Conservation (phyloP, 92 coral and sea anemone genomes). For the Phymanthus crucifer region DNA sequence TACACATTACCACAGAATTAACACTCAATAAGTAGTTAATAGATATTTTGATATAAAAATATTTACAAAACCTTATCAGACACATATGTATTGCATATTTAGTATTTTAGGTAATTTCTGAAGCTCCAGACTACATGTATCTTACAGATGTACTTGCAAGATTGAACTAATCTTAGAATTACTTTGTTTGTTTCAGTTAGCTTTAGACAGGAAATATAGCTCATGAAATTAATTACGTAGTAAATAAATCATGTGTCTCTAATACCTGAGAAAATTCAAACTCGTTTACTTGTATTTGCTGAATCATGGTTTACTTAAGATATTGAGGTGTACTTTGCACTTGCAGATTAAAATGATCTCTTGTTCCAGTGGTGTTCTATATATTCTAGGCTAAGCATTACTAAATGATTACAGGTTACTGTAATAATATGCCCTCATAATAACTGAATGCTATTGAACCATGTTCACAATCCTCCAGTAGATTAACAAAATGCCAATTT, state of each 20-base stretch:
- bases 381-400: not conserved
- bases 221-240: too few relatives aligned
- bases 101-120: not conserved
- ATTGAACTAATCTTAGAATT: too few relatives aligned
- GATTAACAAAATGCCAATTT: not conserved
- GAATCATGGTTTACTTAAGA: too few relatives aligned
- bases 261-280: too few relatives aligned
- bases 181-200: too few relatives aligned
- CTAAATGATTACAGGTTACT: not conserved
- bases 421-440: not conserved
- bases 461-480: not conserved
- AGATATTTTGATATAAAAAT: constrained; percentile 23
- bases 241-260: too few relatives aligned
- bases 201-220: too few relatives aligned
- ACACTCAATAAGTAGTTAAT: not conserved
- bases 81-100: not conserved
- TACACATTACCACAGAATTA: not conserved
- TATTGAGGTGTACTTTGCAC: too few relatives aligned
- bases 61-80: constrained; percentile 31
- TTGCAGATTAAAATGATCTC: not conserved
- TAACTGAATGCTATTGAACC: not conserved
- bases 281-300: too few relatives aligned
- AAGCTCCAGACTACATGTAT: not conserved
- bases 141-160: not conserved
- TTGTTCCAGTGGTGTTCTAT: not conserved